Evolutionary conservation across 2,888 invertebrate species (phyloP).

Genomic region (Baronia brevicornis): DNA sequence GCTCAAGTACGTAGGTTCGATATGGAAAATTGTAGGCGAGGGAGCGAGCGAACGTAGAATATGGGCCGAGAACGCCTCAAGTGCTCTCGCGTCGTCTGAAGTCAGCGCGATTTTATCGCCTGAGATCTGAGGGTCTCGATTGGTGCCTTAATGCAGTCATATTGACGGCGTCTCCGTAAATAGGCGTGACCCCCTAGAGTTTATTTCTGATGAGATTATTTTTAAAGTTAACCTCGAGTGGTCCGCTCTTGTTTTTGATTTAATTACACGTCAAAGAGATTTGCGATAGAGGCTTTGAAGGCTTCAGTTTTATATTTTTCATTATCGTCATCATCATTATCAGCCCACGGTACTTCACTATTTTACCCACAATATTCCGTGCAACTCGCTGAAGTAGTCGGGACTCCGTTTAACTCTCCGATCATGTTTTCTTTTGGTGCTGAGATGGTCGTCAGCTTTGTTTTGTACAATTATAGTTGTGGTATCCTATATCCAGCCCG

Average conservation of each 20-base stretch:
- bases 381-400: too few relatives aligned
- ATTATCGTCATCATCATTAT: too few relatives aligned
- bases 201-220: conserved; percentile 21
- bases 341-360: too few relatives aligned
- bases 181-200: conserved; percentile 23
- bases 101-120: conserved; percentile 33
- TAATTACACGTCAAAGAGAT: background rate
- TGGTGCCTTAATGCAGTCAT: conserved; percentile 21
- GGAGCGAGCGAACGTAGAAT: conserved; percentile 25
- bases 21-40: conserved; percentile 29
- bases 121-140: conserved; percentile 25
- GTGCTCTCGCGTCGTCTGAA: conserved; percentile 23
- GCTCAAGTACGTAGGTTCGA: conserved; percentile 24
- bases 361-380: too few relatives aligned
- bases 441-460: too few relatives aligned
- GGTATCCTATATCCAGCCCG: too few relatives aligned
- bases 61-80: conserved; percentile 28
- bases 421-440: too few relatives aligned
- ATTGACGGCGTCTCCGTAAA: conserved; percentile 25
- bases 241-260: conserved; percentile 1
- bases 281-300: background rate
- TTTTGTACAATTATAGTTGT: too few relatives aligned
- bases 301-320: too few relatives aligned
- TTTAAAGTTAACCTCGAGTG: conserved; percentile 12
- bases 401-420: too few relatives aligned